Base-by-base conservation (phyloP, 2,113 vertebrate genomes). In the Rostratula benghalensis region DNA sequence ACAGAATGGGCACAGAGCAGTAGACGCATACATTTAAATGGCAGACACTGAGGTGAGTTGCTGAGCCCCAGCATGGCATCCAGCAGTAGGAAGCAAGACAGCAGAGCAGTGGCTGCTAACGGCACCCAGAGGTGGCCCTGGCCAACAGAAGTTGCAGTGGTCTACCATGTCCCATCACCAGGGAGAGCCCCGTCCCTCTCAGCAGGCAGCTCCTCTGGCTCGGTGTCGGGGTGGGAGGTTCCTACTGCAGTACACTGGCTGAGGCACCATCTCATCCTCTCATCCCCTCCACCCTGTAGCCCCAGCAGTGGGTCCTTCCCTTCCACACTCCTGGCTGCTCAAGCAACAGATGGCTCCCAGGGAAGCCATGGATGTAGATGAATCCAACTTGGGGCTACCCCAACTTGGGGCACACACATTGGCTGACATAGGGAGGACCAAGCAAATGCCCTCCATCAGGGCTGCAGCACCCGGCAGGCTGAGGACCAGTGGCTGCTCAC, bases 331-430 rank as follows among this genome's bases (percentile, higher is more conserved):
- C 82, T 14, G 50, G 16, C 46, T 10, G 45, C 57, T 35, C 57
- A 16, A 39, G 51, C 39, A 59, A 54, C 35, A n/a, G 18, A 37
- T 1, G 1, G 43, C 63, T 53, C 27, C 13, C 28, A 1, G 0
- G 33, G 35, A 70, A 67, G 33, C 51, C 51, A 53, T 53, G 51
- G 51, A 53, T 53, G 51, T 53, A 53, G 27, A 28, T 53, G 51
- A 53, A 53, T 16, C 12, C 73, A 81, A 28, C 35, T 9, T 17
- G 20, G 28, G 64, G 69, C 35, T 51, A 18, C 45, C 8, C 1
- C 22, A 25, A 67, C n/a, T n/a, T n/a, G n/a, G n/a, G n/a, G n/a
- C 21, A 37, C 25, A 9, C 1, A 0, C 1, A 0, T 6, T 45
- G 78, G 73, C 56, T 51, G 31, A 45, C 46, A 24, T 0, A 8